Evolutionary conservation across 2,797 vertebrate species (phyloP).

Genomic region (Pantherophis vulpinus): DNA sequence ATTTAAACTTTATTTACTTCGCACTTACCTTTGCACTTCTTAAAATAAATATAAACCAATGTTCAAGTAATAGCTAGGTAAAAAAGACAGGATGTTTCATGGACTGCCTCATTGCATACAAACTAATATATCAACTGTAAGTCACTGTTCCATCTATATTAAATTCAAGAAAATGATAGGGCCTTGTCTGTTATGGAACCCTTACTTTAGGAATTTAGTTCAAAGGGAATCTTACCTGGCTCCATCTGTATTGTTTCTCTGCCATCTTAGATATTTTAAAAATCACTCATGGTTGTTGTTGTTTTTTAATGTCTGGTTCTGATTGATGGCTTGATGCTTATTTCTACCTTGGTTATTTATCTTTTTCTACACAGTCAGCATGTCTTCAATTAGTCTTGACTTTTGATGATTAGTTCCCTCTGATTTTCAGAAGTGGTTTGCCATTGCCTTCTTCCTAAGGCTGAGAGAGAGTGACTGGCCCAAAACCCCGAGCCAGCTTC

Average conservation of each 20-base stretch:
- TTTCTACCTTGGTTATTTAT: not conserved
- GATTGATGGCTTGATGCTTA: not conserved
- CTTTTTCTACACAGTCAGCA: not conserved
- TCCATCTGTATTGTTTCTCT: not conserved
- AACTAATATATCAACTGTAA: not conserved
- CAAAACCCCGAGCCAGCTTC: not conserved
- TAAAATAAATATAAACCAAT: not conserved
- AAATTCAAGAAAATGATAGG: not conserved
- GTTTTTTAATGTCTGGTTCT: not conserved
- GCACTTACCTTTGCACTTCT: not conserved
- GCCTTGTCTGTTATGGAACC: not conserved
- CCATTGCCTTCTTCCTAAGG: not conserved
- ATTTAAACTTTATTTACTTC: not conserved
- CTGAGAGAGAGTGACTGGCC: not conserved
- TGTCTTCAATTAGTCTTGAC: not conserved
- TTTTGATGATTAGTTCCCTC: not conserved
- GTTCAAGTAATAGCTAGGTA: not conserved
- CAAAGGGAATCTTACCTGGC: not conserved
- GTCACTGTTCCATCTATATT: not conserved
- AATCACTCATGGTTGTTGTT: too few relatives aligned
- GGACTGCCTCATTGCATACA: not conserved
- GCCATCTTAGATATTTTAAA: not conserved
- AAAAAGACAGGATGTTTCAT: not conserved
- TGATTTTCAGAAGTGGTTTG: not conserved
- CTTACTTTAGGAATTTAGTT: not conserved